Evolutionary conservation across 2,113 vertebrate species (phyloP), one percentile per base, ranked within the genome.

Genomic region (Talpa occidentalis): DNA sequence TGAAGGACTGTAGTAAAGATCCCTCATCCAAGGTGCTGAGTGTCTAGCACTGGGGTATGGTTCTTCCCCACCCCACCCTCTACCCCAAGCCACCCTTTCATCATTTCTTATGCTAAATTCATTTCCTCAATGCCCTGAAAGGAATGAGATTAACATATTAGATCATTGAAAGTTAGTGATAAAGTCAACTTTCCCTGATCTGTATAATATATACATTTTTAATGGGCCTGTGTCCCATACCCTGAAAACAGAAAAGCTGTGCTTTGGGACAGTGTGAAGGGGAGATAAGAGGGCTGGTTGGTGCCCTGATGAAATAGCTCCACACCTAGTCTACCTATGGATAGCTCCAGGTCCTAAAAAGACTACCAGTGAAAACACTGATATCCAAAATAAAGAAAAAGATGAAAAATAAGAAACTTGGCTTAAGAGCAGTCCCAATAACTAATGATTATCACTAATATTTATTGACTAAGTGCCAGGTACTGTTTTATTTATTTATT

Each of bases 311-410:
- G 64, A 77, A 79, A 0, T 60, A 67, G 54, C 64, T 88, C 84
- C n/a, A 79, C 0, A 24, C 35, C 14, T 12, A 56, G 49, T 59
- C 59, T 83, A 73, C 56, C 26, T 42, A 77, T 64, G 70, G 56
- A 40, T 10, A 72, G 70, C 64, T 42, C 47, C 28, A 91, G 49
- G 64, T 52, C 40, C 60, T 79, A 88, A 73, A 90, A 26, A 64
- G 19, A 64, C 21, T 74, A 67, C 64, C 69, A 32, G 44, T 52
- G n/a, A 76, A 92, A 90, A 70, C 21, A 88, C 21, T 84, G 86
- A 85, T 80, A 80, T 9, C 42, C 56, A 93, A 85, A 77, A 73
- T 2, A 86, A 93, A 85, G 21, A 74, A 82, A 77, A 83, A 88
- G n/a, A 66, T 16, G 12, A 88, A 70, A 85, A 86, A 42, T 24